Evolutionary conservation across 2,113 vertebrate species (phyloP).

Genomic region (Euleptes europaea): DNA sequence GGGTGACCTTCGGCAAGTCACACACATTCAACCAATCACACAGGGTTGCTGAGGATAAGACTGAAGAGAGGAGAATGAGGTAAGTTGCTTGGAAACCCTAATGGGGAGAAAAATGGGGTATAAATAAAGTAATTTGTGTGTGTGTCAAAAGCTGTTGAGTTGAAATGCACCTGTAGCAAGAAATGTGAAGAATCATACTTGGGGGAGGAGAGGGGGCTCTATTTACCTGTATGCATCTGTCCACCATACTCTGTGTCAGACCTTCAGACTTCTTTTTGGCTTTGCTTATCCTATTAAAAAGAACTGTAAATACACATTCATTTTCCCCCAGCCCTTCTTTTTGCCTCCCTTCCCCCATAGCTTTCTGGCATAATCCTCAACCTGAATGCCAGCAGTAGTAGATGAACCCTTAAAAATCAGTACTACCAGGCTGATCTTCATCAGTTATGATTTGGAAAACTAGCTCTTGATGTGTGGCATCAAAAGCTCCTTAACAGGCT

Average conservation of each 20-base stretch:
- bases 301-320: neutral
- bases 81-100: no score
- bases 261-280: slow-evolving; percentile 94
- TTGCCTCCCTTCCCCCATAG: rapidly evolving
- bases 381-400: rapidly evolving
- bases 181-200: neutral
- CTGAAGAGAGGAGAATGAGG: no score
- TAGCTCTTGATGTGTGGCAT: neutral
- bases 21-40: no score
- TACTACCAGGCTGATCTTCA: neutral
- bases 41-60: no score
- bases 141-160: no score
- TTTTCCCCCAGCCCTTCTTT: neutral
- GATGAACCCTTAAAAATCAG: neutral
- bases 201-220: no score
- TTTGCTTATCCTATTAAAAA: slow-evolving; percentile 86
- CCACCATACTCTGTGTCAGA: slow-evolving; percentile 97
- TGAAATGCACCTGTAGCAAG: no score
- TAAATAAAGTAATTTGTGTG: no score
- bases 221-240: slow-evolving; percentile 94
- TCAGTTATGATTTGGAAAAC: neutral
- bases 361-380: rapidly evolving
- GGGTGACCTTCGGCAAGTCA: no score
- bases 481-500: no score
- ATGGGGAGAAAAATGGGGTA: no score